Conservation (phyloP, 2,113 vertebrate genomes). For the Halcyon malimbica region DNA sequence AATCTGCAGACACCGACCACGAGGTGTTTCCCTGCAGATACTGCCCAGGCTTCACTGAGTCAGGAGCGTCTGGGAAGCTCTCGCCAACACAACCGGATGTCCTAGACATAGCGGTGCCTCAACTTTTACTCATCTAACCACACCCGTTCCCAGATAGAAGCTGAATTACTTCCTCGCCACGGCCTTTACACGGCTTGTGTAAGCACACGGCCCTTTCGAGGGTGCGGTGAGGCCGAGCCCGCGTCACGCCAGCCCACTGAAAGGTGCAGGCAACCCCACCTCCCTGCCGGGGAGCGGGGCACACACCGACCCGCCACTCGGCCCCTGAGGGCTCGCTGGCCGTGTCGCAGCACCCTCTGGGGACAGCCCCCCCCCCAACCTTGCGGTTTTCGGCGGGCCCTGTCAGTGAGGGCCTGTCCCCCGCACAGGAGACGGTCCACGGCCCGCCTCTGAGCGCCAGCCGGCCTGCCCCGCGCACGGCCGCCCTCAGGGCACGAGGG, state of each 20-base stretch:
- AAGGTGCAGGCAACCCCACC: rapidly evolving
- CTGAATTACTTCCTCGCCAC: neutral
- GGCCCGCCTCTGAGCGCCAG: too few species aligned
- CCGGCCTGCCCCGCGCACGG: too few species aligned
- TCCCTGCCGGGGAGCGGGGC: too few species aligned
- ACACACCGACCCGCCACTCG: neutral
- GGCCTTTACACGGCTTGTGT: rapidly evolving
- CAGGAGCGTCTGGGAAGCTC: neutral
- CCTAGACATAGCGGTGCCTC: neutral
- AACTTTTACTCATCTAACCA: neutral
- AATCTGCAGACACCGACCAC: neutral
- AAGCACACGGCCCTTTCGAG: neutral
- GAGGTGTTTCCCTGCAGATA: neutral
- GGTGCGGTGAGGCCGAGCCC: neutral
- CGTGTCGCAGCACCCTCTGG: neutral
- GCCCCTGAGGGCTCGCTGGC: neutral
- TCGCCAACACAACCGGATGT: neutral
- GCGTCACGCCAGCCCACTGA: rapidly evolving
- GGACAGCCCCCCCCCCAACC: too few species aligned
- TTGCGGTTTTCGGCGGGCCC: rapidly evolving
- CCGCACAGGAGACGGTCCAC: rapidly evolving
- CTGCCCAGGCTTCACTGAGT: neutral
- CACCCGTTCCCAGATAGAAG: neutral
- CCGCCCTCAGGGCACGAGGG: neutral
- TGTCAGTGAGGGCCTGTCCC: neutral